Percentiles rank a stretch among this genome's conserved stretches.
Conservation (phyloP, 2,888 invertebrate genomes). For the Portevinia maculata region DNA sequence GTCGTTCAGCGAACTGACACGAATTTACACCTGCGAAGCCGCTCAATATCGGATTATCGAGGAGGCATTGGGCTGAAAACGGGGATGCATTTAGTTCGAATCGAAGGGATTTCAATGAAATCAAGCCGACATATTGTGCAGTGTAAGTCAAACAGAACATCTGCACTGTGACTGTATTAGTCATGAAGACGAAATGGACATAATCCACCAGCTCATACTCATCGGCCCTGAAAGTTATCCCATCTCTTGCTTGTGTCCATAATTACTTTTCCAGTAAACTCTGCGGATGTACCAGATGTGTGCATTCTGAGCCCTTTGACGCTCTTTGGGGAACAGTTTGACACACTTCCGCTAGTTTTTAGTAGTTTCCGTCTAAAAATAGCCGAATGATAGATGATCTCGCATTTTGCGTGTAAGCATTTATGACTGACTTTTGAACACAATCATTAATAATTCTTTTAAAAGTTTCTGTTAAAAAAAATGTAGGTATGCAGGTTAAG, state of each 20-base stretch:
- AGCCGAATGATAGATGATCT: constrained; percentile 24
- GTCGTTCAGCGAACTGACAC: background rate
- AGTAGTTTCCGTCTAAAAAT: constrained; percentile 53
- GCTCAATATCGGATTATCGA: constrained; percentile 67
- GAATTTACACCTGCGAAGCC: constrained; percentile 70
- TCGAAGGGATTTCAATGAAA: constrained; percentile 40
- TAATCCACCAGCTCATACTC: constrained; percentile 23
- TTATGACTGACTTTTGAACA: constrained; percentile 19
- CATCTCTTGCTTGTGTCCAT: constrained; percentile 35
- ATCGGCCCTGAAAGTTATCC: constrained; percentile 60
- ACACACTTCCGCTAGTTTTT: constrained; percentile 51
- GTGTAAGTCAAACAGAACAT: constrained; percentile 40
- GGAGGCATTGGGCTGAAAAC: constrained; percentile 15
- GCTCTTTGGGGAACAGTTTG: constrained; percentile 30
- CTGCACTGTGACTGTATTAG: constrained; percentile 64
- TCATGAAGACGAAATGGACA: constrained; percentile 54
- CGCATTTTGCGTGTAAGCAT: constrained; percentile 10
- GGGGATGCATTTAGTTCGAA: background rate
- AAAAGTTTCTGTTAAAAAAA: background rate
- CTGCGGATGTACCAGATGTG: constrained; percentile 44
- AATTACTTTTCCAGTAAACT: constrained; percentile 58
- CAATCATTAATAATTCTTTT: constrained; percentile 16
- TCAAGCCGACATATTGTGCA: constrained; percentile 10
- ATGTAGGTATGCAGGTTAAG: background rate
- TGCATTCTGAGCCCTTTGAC: constrained; percentile 30